Evolutionary conservation across 1,140 invertebrate genomes (phyloP), one percentile per base, ranked within the genome.

Genomic region (Lepeophtheirus salmonis): DNA sequence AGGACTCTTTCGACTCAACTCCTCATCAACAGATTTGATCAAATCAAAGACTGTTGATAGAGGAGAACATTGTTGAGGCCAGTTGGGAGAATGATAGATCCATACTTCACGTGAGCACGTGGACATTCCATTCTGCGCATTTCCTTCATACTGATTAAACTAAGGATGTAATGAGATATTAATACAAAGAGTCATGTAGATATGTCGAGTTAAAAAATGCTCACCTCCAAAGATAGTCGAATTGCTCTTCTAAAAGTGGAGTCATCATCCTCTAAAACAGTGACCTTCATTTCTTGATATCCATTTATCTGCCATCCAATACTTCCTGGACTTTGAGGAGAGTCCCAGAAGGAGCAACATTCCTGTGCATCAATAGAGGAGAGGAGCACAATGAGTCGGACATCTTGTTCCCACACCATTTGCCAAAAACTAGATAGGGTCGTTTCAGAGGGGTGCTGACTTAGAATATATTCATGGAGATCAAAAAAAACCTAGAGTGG

Each of bases 401-500:
- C 80, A 68, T 94, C 87, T 70, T 95, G 87, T 68, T 96, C 89
- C 90, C 90, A 96, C 24, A 95, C 81, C 88, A 95, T 94, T 51
- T 84, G 77, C 91, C 91, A 97, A 70, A 95, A 95, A 72, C 95
- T 90, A 22, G 76, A 76, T 1, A 90, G 79, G 0, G 91, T 95
- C 26, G 80, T 78, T 52, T 84, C 79, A 63, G 89, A 72, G 0
- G 90, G 90, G 14, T 84, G 88, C 72, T 95, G 89, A 65, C 84
- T 86, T 6, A 54, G 20, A 6, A 63, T 53, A 24, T 52, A 63
- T 24, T 59, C 62, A 4, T 53, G 25, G 14, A 24, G 18, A 22
- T 63, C 50, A 22, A 53, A 51, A 50, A 63, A 63, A 53, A 62
- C 62, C 54, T 17, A 25, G 30, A 41, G n/a, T 6, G n/a, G n/a